phyloP scores from a whole-genome alignment of 2,797 vertebrate genomes.

The Vipera latastei region DNA sequence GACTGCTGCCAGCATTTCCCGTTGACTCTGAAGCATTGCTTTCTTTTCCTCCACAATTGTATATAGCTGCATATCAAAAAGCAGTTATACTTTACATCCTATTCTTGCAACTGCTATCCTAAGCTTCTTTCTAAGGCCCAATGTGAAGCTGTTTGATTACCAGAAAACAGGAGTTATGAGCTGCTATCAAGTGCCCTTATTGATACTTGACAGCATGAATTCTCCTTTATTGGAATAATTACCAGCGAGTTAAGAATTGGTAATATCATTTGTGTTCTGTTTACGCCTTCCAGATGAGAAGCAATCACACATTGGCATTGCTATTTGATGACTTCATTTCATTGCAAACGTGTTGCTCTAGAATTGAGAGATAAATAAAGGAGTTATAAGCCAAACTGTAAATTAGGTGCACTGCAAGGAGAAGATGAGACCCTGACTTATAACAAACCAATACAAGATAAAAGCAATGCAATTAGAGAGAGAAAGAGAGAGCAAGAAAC shows the following conservation, averaged over 20 bases:
- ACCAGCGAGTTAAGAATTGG: constrained; percentile 52
- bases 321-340: constrained; percentile 61
- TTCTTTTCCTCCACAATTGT: constrained; percentile 37
- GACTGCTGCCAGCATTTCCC: background rate
- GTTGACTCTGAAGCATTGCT: constrained; percentile 21
- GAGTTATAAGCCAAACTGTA: constrained; percentile 42
- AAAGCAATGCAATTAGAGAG: constrained; percentile 18
- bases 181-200: constrained; percentile 46
- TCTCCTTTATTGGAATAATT: constrained; percentile 62
- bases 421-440: constrained; percentile 36
- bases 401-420: constrained; percentile 50
- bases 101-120: constrained; percentile 32
- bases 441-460: constrained; percentile 19
- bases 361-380: constrained; percentile 56
- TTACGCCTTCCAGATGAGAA: constrained; percentile 64
- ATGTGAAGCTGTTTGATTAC: constrained; percentile 50
- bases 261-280: constrained; percentile 62
- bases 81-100: constrained; percentile 48
- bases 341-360: constrained; percentile 46
- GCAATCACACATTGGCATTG: constrained; percentile 56
- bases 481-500: background rate
- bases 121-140: constrained; percentile 46
- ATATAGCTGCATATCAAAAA: constrained; percentile 33
- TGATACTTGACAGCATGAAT: constrained; percentile 51
- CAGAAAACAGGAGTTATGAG: constrained; percentile 45